Base-by-base conservation (phyloP, 2,888 invertebrate species). In the Taenaris catops region DNA sequence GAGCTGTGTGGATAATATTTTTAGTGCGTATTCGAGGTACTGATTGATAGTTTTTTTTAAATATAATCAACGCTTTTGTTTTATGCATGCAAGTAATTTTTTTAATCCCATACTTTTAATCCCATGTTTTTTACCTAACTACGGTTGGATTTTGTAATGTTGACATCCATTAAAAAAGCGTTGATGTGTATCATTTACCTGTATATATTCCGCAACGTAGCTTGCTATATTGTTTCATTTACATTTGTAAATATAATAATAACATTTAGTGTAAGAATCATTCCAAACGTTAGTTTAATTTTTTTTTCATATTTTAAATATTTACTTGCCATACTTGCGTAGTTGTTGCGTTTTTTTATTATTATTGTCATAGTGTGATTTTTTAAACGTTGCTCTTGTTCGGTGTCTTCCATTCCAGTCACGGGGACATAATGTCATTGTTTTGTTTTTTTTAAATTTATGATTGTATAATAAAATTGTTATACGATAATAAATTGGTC, bases 211-310 rank as follows among this genome's bases (percentile, higher is more conserved):
- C 41, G 17, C 19, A 19, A 8, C 11, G 19, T 10, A 11, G 25
- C 5, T 18, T 9, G 49, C 44, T 44, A 53, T 63, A 60, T 70
- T 78, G 70, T 79, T 78, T 73, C 71, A 79, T 79, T 81, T 83
- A 72, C 68, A 59, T 65, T 52, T 79, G 81, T 83, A 83, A 76
- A 84, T 83, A 81, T n/a, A n/a, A n/a, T n/a, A n/a, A 55, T 62
- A 60, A 61, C 61, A n/a, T 62, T 65, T 66, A 62, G 44, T 54
- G 65, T 68, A 70, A 65, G 63, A 52, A 75, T 70, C 73, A 81
- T 80, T 83, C 79, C 80, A 80, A 78, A 74, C 72, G 67, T 70
- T 80, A 79, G 72, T 70, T 70, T 70, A 76, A 70, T 72, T 76
- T 78, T 73, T 31, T 66, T 70, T 73, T 68, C 64, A 73, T 79